Evolutionary conservation across 2,888 invertebrate genomes (phyloP).

Genomic region (Hydriomena furcata): DNA sequence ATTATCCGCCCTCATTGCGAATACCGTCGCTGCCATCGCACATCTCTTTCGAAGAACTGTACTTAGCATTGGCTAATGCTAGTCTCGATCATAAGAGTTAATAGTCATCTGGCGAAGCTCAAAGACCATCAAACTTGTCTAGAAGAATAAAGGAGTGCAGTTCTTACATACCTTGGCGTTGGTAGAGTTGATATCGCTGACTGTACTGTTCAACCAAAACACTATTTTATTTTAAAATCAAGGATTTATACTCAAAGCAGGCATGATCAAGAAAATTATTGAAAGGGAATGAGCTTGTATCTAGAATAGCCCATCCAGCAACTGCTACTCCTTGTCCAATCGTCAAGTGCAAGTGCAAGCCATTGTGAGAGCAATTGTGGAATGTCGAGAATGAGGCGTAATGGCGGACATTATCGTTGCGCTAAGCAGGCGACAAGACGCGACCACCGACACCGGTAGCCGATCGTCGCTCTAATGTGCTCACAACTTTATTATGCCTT

Average conservation of each 20-base stretch:
- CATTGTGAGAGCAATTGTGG: slow-evolving; percentile 44
- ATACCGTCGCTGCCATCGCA: slow-evolving; percentile 34
- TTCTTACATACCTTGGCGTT: too few species aligned
- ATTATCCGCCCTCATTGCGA: slow-evolving; percentile 53
- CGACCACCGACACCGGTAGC: slow-evolving; percentile 47
- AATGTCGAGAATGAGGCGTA: slow-evolving; percentile 53
- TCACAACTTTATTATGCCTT: slow-evolving; percentile 30
- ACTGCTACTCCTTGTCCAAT: slow-evolving; percentile 8
- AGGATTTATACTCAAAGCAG: too few species aligned
- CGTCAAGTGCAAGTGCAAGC: slow-evolving; percentile 36
- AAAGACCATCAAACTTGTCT: too few species aligned
- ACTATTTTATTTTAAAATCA: too few species aligned
- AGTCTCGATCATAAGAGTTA: background rate
- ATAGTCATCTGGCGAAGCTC: background rate
- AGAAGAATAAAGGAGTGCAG: too few species aligned
- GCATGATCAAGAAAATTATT: background rate
- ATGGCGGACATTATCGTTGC: slow-evolving; percentile 54
- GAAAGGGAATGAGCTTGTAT: background rate
- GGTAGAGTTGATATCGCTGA: too few species aligned
- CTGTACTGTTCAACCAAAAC: too few species aligned
- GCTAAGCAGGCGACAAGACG: slow-evolving; percentile 51
- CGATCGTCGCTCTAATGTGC: slow-evolving; percentile 30
- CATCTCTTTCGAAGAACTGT: slow-evolving; percentile 40
- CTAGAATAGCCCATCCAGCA: slow-evolving; percentile 8
- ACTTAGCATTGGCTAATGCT: background rate